A percentile compares a stretch with the other conserved stretches of the same genome.
These are phyloP conservation scores for Ennomos fuscantarius DNA, from an alignment of 2,888 invertebrate species.

Conservation along the genomic window DNA sequence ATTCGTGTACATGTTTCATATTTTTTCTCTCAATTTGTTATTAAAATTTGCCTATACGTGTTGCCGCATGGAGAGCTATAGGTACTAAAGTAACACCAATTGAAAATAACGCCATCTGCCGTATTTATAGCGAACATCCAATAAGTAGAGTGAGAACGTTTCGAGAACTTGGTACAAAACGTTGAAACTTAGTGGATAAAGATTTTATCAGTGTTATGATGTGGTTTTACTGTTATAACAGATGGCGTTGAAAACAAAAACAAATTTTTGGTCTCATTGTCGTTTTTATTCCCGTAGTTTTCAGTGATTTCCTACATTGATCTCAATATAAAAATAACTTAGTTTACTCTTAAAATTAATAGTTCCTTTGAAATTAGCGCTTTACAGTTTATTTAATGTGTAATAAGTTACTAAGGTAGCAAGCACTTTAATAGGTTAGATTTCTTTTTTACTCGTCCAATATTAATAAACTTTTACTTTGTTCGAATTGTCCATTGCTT, in stretches of 20 bases:
- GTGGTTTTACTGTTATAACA: slow-evolving; percentile 2
- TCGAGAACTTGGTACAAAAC: too few species aligned
- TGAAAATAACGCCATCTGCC: not conserved
- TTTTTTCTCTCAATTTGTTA: too few species aligned
- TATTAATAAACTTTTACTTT: too few species aligned
- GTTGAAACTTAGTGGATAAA: too few species aligned
- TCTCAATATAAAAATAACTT: slow-evolving; percentile 14
- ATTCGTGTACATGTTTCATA: too few species aligned
- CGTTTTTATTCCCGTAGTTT: slow-evolving; percentile 25
- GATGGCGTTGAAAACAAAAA: slow-evolving; percentile 30
- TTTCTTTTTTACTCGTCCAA: too few species aligned
- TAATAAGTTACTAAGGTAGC: too few species aligned
- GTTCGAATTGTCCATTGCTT: not conserved
- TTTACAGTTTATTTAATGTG: not conserved
- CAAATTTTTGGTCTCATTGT: slow-evolving; percentile 29
- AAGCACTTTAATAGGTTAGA: too few species aligned
- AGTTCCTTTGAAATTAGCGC: slow-evolving; percentile 6
- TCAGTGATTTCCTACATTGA: slow-evolving; percentile 33
- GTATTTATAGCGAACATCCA: not conserved
- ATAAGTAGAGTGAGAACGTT: too few species aligned
- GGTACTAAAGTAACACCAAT: too few species aligned
- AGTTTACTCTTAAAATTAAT: slow-evolving; percentile 17
- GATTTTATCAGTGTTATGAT: not conserved
- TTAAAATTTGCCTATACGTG: too few species aligned
- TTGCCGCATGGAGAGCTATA: too few species aligned